phyloP scores from a whole-genome alignment of 2,888 invertebrate species.

The Sphaeridia pumilis region DNA sequence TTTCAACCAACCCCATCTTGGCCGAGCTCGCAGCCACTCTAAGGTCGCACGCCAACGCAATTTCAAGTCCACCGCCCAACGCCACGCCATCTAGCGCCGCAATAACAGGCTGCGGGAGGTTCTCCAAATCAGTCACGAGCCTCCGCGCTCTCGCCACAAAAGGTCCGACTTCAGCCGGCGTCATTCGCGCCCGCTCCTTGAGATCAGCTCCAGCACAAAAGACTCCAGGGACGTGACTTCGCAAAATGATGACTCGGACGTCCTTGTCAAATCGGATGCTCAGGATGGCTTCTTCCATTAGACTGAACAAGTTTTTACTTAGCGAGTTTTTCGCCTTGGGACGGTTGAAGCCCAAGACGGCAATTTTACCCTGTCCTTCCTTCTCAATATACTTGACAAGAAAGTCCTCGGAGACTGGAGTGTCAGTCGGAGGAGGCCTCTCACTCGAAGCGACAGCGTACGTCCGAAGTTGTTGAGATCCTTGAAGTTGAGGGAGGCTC shows the following conservation, averaged over 20 bases:
- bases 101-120: constrained; percentile 72
- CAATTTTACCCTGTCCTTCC: constrained; percentile 44
- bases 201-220: constrained; percentile 98
- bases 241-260: constrained; percentile 68
- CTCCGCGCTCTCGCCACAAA: constrained; percentile 61
- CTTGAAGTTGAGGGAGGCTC: not conserved
- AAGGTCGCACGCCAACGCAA: constrained; percentile 90
- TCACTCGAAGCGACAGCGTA: constrained; percentile 11
- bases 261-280: constrained; percentile 57
- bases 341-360: constrained; percentile 66
- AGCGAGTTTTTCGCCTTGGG: constrained; percentile 74
- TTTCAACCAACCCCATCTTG: constrained; percentile 89
- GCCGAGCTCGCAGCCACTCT: constrained; percentile 65
- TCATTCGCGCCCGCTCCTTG: constrained; percentile 66
- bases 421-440: not conserved
- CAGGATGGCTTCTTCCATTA: constrained; percentile 58
- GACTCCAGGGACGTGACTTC: constrained; percentile 73
- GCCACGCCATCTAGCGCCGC: constrained; percentile 64
- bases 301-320: constrained; percentile 52
- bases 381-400: constrained; percentile 27
- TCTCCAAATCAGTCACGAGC: constrained; percentile 59
- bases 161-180: constrained; percentile 57
- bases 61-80: constrained; percentile 86
- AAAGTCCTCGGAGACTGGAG: constrained; percentile 22
- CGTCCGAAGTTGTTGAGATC: not conserved